Evolutionary conservation across 2,888 invertebrate genomes (phyloP).

Genomic region (Spisula subtruncata): DNA sequence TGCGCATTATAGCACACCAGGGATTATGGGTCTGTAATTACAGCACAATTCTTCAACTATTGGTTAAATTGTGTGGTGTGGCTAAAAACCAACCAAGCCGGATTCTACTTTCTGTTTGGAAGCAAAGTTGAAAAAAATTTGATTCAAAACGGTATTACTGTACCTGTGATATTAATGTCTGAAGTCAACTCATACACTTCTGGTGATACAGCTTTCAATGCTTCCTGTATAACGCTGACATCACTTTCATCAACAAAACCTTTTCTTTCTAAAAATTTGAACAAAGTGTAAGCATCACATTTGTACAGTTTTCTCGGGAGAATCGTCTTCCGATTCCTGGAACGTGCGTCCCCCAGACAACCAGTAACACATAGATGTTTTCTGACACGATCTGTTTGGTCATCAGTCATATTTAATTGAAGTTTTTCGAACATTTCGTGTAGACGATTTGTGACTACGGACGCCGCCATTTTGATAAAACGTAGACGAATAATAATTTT

Average conservation of each 20-base stretch:
- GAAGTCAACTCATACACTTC: constrained; percentile 37
- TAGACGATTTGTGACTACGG: constrained; percentile 50
- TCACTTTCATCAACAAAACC: too few relatives aligned
- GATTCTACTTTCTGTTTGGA: too few relatives aligned
- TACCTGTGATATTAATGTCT: constrained; percentile 12
- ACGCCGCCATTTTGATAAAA: constrained; percentile 21
- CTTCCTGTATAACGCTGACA: neutral
- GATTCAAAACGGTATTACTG: too few relatives aligned
- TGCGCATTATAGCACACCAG: too few relatives aligned
- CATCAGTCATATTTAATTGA: constrained; percentile 75
- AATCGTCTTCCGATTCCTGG: neutral
- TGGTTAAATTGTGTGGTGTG: too few relatives aligned
- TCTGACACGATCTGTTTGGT: constrained; percentile 60
- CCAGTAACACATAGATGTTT: constrained; percentile 21
- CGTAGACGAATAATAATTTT: neutral
- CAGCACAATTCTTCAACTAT: too few relatives aligned
- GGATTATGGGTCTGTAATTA: too few relatives aligned
- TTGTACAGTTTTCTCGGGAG: constrained; percentile 48
- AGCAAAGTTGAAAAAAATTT: too few relatives aligned
- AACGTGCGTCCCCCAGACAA: neutral
- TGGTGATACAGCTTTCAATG: constrained; percentile 22
- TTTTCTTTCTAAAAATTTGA: constrained; percentile 38
- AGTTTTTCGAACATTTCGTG: constrained; percentile 79
- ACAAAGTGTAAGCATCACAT: constrained; percentile 49
- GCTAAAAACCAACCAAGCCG: too few relatives aligned